Conservation (phyloP, 1,140 invertebrate genomes). For the Plectrocnemia conspersa region DNA sequence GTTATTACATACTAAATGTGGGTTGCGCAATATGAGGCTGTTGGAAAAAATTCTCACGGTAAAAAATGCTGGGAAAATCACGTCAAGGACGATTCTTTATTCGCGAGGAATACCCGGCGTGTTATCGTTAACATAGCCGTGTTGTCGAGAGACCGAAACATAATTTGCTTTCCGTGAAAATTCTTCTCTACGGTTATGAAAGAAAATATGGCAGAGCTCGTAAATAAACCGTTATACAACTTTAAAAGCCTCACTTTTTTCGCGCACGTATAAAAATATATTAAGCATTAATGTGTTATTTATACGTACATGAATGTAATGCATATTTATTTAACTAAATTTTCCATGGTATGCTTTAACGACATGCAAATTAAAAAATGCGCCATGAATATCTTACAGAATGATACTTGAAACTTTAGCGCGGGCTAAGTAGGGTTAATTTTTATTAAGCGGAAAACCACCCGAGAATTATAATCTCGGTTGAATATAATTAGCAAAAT, state of each 20-base stretch:
- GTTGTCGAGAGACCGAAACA: constrained; percentile 7
- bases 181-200: constrained; percentile 7
- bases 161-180: constrained; percentile 9
- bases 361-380: no score
- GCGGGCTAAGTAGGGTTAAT: no score
- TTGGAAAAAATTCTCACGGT: background rate
- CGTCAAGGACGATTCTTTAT: background rate
- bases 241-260: constrained; percentile 11
- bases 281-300: no score
- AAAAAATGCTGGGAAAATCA: background rate
- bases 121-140: constrained; percentile 10
- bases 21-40: background rate
- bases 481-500: no score
- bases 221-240: constrained; percentile 12
- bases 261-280: no score
- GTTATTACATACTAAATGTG: constrained; percentile 16
- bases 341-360: no score
- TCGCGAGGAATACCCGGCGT: background rate
- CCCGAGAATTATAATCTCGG: no score
- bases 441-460: no score
- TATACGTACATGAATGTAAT: no score
- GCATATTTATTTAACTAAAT: no score
- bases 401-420: no score
- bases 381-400: no score
- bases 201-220: background rate